Evolutionary conservation across 2,888 invertebrate species (phyloP), one percentile per base, ranked within the genome.

Genomic region (Parapristionchus giblindavisi): DNA sequence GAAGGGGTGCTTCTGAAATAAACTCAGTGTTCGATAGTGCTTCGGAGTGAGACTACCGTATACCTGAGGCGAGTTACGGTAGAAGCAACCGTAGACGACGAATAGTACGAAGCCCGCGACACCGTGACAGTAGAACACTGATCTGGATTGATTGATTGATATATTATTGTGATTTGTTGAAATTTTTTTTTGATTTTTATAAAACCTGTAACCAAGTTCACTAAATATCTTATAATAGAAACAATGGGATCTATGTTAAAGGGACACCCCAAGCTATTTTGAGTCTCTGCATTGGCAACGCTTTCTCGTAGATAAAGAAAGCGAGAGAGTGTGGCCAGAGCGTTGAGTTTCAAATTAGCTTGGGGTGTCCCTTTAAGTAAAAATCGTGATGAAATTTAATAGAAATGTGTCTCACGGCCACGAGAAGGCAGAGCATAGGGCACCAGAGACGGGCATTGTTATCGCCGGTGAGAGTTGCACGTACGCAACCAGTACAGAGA

Each of bases 401-500:
- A 48, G 21, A 48, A 14, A 48, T n/a, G n/a, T n/a, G n/a, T n/a
- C 63, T 65, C 24, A 68, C 68, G 56, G 32, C 70, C 70, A 71
- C 40, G 54, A 54, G 40, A 71, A 71, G 56, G 70, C 70, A n/a
- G 54, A 40, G 56, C 70, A 71, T 4, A 71, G 70, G 4, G 70
- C 70, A 29, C 70, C 70, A 38, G 70, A 71, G 38, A 71, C 80
- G 43, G 87, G 87, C 82, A 84, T 85, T 4, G 85, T 84, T 65
- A 85, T 77, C 40, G 85, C 85, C n/a, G 85, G 85, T 11, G 85
- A 78, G 21, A 86, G 75, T 70, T 86, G 86, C 27, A 86, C 84
- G 76, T 86, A 86, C 40, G 87, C 87, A 38, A 87, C 87, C 34
- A 87, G 80, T 14, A 83, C 76, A 2, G 87, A 87, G 40, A 87